phyloP scores from a whole-genome alignment of 2,888 invertebrate genomes.

The Drosophila paranaensis region DNA sequence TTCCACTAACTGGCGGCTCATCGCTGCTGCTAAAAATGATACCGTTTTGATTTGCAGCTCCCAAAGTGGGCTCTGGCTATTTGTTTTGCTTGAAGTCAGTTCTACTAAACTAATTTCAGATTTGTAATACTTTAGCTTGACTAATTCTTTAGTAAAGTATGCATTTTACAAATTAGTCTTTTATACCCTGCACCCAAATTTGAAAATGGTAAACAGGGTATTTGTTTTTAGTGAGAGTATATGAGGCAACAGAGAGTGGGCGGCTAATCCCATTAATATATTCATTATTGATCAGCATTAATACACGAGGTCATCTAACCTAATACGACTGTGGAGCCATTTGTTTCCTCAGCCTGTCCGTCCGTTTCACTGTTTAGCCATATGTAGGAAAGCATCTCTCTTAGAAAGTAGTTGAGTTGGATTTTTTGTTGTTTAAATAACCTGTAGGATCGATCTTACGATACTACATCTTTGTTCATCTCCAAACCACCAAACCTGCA shows the following conservation, averaged over 20 bases:
- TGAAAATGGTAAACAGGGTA: too few species aligned
- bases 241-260: too few species aligned
- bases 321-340: background rate
- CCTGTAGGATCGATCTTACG: too few species aligned
- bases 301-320: too few species aligned
- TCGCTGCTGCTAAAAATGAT: slow-evolving; percentile 1
- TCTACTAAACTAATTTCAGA: slow-evolving; percentile 26
- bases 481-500: background rate
- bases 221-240: background rate
- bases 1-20: slow-evolving; percentile 9
- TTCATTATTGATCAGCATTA: background rate
- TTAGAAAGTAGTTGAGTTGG: too few species aligned
- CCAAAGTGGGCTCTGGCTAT: slow-evolving; percentile 5
- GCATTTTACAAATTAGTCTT: background rate
- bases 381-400: too few species aligned
- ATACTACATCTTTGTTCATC: too few species aligned
- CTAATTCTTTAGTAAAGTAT: background rate
- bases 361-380: too few species aligned
- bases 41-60: slow-evolving; percentile 31
- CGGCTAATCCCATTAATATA: background rate
- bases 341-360: background rate
- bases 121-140: background rate
- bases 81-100: slow-evolving; percentile 13
- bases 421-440: too few species aligned
- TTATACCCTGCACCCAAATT: background rate